phyloP scores from a whole-genome alignment of 2,888 invertebrate species.

The Nephrotoma guestfalica region DNA sequence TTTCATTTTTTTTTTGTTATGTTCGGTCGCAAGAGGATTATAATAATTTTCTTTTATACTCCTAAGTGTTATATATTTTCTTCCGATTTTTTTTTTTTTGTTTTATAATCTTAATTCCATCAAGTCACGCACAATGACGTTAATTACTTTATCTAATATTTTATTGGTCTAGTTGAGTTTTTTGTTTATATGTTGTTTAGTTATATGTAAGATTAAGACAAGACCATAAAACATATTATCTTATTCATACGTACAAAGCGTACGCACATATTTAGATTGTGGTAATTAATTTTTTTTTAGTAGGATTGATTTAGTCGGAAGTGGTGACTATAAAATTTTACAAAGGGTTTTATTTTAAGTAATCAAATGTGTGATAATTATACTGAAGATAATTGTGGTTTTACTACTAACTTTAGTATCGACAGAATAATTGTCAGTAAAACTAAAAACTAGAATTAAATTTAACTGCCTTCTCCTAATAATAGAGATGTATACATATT shows the following conservation, averaged over 20 bases:
- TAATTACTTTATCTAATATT: not conserved
- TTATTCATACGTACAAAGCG: not conserved
- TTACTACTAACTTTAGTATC: too few species aligned
- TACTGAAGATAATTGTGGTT: too few species aligned
- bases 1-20: not conserved
- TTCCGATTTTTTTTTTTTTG: not conserved
- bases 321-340: not conserved
- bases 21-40: not conserved
- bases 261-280: not conserved
- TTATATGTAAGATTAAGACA: not conserved
- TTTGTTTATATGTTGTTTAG: not conserved
- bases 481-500: too few species aligned
- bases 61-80: not conserved
- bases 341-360: not conserved
- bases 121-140: not conserved
- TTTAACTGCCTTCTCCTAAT: too few species aligned
- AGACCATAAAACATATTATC: not conserved
- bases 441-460: too few species aligned
- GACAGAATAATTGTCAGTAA: too few species aligned
- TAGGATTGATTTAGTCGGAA: not conserved
- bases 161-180: not conserved
- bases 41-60: not conserved
- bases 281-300: not conserved
- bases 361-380: too few species aligned
- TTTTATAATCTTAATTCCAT: not conserved